These are phyloP conservation scores for Noctuana brunneofusca DNA, from an alignment of 2,888 invertebrate species.

Conservation along the genomic window DNA sequence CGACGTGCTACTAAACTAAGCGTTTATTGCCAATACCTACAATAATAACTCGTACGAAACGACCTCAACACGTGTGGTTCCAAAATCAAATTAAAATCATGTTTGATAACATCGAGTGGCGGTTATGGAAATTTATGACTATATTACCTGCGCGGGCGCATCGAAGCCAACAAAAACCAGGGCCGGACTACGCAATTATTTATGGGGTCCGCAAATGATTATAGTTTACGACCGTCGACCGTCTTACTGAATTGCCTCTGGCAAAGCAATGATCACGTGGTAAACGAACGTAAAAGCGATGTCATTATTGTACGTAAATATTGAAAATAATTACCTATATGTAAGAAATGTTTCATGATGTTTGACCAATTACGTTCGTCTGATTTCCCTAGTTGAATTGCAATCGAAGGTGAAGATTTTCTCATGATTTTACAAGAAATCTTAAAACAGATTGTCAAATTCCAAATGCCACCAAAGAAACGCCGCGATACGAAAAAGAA, in stretches of 20 bases:
- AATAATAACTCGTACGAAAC: conserved; percentile 73
- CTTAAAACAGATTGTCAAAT: conserved; percentile 11
- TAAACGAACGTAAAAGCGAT: conserved; percentile 21
- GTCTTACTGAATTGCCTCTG: conserved; percentile 72
- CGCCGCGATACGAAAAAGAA: conserved; percentile 34
- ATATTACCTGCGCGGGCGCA: conserved; percentile 82
- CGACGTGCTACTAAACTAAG: conserved; percentile 47
- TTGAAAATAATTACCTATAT: neutral
- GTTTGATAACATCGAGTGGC: conserved; percentile 83
- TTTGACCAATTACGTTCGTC: neutral
- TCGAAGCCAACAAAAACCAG: conserved; percentile 74
- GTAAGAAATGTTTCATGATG: neutral
- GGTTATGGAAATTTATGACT: conserved; percentile 83
- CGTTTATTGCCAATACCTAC: conserved; percentile 50
- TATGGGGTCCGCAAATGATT: conserved; percentile 79
- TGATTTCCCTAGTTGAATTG: neutral
- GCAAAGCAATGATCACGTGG: conserved; percentile 38
- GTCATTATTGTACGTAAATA: neutral
- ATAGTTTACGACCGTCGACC: conserved; percentile 76
- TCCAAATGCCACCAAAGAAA: conserved; percentile 21
- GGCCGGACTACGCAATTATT: conserved; percentile 77
- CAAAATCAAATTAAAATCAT: conserved; percentile 83
- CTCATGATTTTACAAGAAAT: neutral
- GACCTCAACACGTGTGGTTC: conserved; percentile 79
- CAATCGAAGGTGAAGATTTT: no score